A percentile compares a stretch with the other conserved stretches of the same genome.
These are phyloP conservation scores for Malaclemys terrapin DNA, from an alignment of 2,113 vertebrate genomes.

Conservation along the genomic window DNA sequence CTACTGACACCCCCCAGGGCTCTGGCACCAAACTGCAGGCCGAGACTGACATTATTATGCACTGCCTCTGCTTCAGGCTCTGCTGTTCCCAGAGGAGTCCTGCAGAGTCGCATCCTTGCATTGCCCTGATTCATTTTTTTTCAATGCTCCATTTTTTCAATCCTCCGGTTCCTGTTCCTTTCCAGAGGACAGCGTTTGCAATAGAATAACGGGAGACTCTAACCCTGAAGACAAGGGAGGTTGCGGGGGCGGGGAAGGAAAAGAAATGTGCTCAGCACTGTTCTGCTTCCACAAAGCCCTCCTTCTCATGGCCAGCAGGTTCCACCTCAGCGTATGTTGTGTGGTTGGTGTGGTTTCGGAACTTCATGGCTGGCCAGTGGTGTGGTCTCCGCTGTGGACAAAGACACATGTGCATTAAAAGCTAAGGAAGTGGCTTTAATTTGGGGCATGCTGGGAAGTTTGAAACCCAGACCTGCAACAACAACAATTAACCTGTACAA, in stretches of 20 bases:
- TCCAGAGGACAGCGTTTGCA: not conserved
- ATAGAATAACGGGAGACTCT: not conserved
- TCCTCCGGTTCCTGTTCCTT: not conserved
- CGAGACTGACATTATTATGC: not conserved
- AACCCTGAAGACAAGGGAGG: not conserved
- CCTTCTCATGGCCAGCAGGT: conserved; percentile 89
- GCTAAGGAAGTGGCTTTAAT: accelerated
- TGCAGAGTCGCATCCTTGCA: not conserved
- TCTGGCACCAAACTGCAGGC: not conserved
- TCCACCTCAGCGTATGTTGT: conserved; percentile 92
- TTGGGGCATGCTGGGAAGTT: accelerated
- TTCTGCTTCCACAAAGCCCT: conserved; percentile 93
- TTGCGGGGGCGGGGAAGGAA: not conserved
- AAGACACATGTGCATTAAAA: not conserved
- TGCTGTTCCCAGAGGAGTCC: not conserved
- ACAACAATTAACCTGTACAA: not conserved
- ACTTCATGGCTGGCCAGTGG: conserved; percentile 95
- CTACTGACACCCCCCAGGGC: not conserved
- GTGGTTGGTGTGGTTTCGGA: conserved; percentile 86
- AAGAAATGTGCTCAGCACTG: conserved; percentile 84
- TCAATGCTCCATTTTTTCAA: accelerated
- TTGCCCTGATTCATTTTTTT: not conserved
- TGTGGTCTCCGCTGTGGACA: conserved; percentile 85
- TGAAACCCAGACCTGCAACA: not conserved
- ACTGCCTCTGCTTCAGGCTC: not conserved